Percentiles rank a stretch among this genome's conserved stretches.
Conservation (phyloP, 2,797 vertebrate species). For the Sebastes steindachneri region DNA sequence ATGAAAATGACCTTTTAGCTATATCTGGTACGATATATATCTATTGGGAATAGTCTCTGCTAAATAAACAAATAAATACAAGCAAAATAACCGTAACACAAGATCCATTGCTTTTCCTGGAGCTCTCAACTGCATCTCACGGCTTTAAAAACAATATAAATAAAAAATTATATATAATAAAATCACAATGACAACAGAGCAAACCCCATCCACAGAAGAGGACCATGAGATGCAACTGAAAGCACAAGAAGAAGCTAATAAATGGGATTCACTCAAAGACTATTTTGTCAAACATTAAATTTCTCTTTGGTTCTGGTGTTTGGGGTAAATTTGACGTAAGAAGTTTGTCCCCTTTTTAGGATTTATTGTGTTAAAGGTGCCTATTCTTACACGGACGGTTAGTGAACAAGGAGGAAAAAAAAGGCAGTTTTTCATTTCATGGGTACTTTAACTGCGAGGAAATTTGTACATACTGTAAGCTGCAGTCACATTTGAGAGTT, state of each 20-base stretch:
- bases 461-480: not conserved
- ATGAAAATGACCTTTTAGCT: too few relatives aligned
- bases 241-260: not conserved
- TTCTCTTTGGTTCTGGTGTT: not conserved
- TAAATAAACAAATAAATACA: too few relatives aligned
- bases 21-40: too few relatives aligned
- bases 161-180: too few relatives aligned
- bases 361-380: not conserved
- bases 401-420: not conserved
- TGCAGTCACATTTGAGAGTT: conserved; percentile 4
- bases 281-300: not conserved
- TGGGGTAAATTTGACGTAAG: fast-evolving
- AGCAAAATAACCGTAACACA: too few relatives aligned
- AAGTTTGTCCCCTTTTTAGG: not conserved
- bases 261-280: not conserved
- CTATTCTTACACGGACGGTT: not conserved
- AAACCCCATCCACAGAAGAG: too few relatives aligned
- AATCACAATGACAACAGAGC: too few relatives aligned
- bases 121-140: too few relatives aligned
- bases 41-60: too few relatives aligned
- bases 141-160: too few relatives aligned
- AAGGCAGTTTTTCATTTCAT: conserved; percentile 6
- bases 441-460: conserved; percentile 10
- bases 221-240: not conserved
- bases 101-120: too few relatives aligned